Percentiles rank a stretch among this genome's conserved stretches.
phyloP scores from a whole-genome alignment of 2,888 invertebrate species.

The Andricus quercusramuli region DNA sequence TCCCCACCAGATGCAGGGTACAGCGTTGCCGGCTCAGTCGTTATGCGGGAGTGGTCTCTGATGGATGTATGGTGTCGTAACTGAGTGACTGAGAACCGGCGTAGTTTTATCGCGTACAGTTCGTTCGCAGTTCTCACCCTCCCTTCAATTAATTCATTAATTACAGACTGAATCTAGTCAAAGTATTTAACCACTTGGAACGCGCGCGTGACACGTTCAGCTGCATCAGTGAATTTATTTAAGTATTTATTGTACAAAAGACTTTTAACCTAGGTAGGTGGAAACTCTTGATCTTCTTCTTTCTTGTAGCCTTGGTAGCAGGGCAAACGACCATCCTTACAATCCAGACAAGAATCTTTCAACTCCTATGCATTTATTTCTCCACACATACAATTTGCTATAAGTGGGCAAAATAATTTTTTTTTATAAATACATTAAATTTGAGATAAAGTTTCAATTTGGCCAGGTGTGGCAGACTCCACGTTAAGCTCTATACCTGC shows the following conservation, averaged over 20 bases:
- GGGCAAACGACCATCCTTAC: neutral
- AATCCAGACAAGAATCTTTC: neutral
- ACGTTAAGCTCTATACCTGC: neutral
- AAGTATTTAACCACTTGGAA: slow-evolving; percentile 40
- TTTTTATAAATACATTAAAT: no score
- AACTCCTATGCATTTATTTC: no score
- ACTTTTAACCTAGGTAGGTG: slow-evolving; percentile 72
- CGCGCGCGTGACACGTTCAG: slow-evolving; percentile 43
- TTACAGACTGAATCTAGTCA: slow-evolving; percentile 42
- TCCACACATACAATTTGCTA: no score
- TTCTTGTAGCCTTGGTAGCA: neutral
- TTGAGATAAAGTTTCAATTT: slow-evolving; percentile 60
- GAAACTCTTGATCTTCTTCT: slow-evolving; percentile 22
- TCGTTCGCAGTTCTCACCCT: slow-evolving; percentile 51
- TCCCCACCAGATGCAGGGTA: slow-evolving; percentile 62
- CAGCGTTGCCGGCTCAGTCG: slow-evolving; percentile 76
- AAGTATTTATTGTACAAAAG: slow-evolving; percentile 75
- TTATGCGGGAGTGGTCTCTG: slow-evolving; percentile 78
- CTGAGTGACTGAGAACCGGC: slow-evolving; percentile 69
- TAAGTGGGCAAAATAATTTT: no score
- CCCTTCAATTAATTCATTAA: slow-evolving; percentile 1
- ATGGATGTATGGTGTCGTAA: slow-evolving; percentile 76
- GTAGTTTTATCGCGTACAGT: slow-evolving; percentile 61
- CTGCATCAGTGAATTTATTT: slow-evolving; percentile 67
- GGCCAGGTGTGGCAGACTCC: slow-evolving; percentile 63